phyloP scores from a whole-genome alignment of 2,888 invertebrate genomes.

The Galerucella pusilla region DNA sequence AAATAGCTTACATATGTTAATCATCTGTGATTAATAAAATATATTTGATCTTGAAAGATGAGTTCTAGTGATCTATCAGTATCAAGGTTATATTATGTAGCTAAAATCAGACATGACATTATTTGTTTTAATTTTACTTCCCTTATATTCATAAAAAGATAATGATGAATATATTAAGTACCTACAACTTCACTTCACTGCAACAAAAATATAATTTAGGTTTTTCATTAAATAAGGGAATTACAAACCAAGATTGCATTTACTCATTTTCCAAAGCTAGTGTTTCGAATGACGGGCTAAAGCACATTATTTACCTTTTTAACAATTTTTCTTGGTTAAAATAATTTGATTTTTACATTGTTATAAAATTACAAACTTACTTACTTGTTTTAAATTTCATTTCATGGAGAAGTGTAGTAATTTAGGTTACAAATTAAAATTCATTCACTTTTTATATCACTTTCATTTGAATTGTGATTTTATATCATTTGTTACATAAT shows the following conservation, averaged over 20 bases:
- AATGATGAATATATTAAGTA: no score
- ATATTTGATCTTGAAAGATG: neutral
- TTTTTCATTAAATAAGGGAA: no score
- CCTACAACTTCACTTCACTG: no score
- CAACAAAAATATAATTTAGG: no score
- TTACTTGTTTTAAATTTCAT: neutral
- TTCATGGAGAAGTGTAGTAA: neutral
- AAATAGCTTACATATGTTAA: neutral
- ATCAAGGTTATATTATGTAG: conserved; percentile 3
- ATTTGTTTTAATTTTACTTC: neutral
- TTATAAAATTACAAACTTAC: no score
- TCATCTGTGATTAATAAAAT: conserved; percentile 1
- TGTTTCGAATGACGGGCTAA: no score
- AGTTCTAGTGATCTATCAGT: neutral
- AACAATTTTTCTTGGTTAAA: no score
- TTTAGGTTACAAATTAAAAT: neutral
- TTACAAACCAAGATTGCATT: no score
- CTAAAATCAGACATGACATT: neutral
- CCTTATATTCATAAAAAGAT: no score
- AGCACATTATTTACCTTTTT: no score
- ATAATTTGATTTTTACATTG: no score
- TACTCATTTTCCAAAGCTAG: no score
- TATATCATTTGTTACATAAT: neutral
- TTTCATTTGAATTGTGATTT: conserved; percentile 3
- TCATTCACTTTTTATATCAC: neutral